Conservation (phyloP, 2,888 invertebrate genomes). For the Chalcis sispes region DNA sequence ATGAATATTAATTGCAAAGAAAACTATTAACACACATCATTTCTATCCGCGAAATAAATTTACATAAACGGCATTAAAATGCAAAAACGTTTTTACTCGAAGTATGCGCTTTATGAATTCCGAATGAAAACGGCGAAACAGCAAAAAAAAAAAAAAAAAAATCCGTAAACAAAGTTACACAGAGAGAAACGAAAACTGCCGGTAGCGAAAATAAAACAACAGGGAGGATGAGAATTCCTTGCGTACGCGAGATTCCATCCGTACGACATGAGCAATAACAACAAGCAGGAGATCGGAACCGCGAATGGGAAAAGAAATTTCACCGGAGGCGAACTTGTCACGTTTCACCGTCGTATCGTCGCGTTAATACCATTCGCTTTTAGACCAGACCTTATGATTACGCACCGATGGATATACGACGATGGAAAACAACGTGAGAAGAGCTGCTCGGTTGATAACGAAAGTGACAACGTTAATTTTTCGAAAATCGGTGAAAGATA, state of each 20-base stretch:
- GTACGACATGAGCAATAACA: too few relatives aligned
- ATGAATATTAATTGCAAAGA: too few relatives aligned
- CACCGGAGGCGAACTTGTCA: conserved; percentile 20
- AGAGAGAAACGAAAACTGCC: too few relatives aligned
- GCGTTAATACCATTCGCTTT: background rate
- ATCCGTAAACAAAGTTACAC: too few relatives aligned
- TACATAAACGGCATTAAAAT: too few relatives aligned
- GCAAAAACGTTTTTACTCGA: too few relatives aligned
- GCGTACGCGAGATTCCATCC: background rate
- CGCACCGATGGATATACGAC: conserved; percentile 1
- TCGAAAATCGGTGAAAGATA: conserved; percentile 10
- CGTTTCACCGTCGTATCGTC: conserved; percentile 4
- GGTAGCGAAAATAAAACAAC: too few relatives aligned
- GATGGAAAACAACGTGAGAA: conserved; percentile 3
- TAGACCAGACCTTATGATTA: conserved; percentile 27
- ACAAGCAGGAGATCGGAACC: background rate
- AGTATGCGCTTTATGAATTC: too few relatives aligned
- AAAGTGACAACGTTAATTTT: background rate
- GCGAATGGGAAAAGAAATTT: conserved; percentile 42
- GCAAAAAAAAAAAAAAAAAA: background rate
- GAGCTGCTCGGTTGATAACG: background rate
- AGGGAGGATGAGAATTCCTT: conserved; percentile 20
- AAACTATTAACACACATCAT: too few relatives aligned
- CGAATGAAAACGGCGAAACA: too few relatives aligned
- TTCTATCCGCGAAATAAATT: too few relatives aligned